Percentiles rank a stretch among this genome's conserved stretches.
Evolutionary conservation across 2,797 vertebrate genomes (phyloP).

Genomic region (Molossus alvarezi): DNA sequence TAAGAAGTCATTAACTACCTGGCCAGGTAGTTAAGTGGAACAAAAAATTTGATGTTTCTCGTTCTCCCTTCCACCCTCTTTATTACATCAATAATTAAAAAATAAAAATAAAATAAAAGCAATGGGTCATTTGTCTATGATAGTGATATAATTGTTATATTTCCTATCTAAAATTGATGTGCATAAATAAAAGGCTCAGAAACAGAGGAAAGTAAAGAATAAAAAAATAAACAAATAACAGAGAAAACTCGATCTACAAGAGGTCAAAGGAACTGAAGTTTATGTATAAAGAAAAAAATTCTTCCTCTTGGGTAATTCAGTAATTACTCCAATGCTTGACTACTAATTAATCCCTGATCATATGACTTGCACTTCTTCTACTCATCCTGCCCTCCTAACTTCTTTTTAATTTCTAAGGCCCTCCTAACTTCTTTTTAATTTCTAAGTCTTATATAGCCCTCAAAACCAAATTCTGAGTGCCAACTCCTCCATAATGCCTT

Average conservation of each 20-base stretch:
- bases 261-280: neutral
- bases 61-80: neutral
- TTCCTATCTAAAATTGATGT: neutral
- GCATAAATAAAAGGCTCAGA: neutral
- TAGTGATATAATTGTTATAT: neutral
- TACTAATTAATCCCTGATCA: slow-evolving; percentile 16
- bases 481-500: neutral
- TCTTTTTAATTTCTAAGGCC: slow-evolving; percentile 43
- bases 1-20: neutral
- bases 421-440: slow-evolving; percentile 58
- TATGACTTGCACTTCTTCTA: neutral
- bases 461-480: slow-evolving; percentile 55
- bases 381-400: slow-evolving; percentile 29
- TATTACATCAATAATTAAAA: neutral
- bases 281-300: neutral
- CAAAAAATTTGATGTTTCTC: neutral
- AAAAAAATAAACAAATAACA: neutral
- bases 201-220: neutral
- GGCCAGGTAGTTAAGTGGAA: neutral
- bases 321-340: neutral
- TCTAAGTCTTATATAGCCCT: neutral
- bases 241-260: neutral
- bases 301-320: neutral
- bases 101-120: neutral
- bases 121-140: neutral